Percentiles rank a stretch among this genome's conserved stretches.
Conservation (phyloP, 92 coral and sea anemone genomes). For the Zoanthus sociatus region DNA sequence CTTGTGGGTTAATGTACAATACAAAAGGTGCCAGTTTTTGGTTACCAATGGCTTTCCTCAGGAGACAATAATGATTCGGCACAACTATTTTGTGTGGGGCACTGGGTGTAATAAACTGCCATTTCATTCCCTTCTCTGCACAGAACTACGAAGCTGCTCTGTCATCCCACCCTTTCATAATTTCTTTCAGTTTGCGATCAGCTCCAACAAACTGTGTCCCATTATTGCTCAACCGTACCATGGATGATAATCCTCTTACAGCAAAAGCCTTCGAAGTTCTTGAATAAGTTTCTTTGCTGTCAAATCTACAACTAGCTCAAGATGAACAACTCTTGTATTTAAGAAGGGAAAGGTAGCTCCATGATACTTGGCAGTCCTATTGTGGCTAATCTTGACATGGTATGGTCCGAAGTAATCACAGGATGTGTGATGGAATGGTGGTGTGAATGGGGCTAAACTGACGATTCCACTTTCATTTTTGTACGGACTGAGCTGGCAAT, state of each 20-base stretch:
- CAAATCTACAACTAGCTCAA: conserved; percentile 59
- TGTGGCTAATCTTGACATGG: conserved; percentile 60
- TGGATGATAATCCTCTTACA: conserved; percentile 61
- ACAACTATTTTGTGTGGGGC: conserved; percentile 67
- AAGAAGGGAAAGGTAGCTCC: conserved; percentile 68
- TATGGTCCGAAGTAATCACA: conserved; percentile 77
- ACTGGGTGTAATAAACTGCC: conserved; percentile 63
- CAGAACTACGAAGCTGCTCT: conserved; percentile 17
- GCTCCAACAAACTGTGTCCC: conserved; percentile 61
- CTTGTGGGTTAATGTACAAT: conserved; percentile 49
- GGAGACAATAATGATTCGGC: conserved; percentile 53
- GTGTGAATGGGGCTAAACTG: conserved; percentile 70
- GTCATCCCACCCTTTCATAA: conserved; percentile 51
- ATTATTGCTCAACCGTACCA: conserved; percentile 28
- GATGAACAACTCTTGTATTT: conserved; percentile 70
- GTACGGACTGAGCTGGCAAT: conserved; percentile 51
- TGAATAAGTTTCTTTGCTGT: conserved; percentile 71
- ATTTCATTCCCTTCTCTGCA: conserved; percentile 64
- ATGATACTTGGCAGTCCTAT: conserved; percentile 64
- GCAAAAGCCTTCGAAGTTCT: conserved; percentile 65
- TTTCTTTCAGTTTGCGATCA: conserved; percentile 57
- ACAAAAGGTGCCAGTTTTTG: conserved; percentile 52
- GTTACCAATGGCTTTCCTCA: conserved; percentile 63
- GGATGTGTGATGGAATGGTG: conserved; percentile 63
- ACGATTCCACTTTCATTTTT: conserved; percentile 39